Evolutionary conservation across 2,113 vertebrate species (phyloP).

Genomic region (Lophura nycthemera): DNA sequence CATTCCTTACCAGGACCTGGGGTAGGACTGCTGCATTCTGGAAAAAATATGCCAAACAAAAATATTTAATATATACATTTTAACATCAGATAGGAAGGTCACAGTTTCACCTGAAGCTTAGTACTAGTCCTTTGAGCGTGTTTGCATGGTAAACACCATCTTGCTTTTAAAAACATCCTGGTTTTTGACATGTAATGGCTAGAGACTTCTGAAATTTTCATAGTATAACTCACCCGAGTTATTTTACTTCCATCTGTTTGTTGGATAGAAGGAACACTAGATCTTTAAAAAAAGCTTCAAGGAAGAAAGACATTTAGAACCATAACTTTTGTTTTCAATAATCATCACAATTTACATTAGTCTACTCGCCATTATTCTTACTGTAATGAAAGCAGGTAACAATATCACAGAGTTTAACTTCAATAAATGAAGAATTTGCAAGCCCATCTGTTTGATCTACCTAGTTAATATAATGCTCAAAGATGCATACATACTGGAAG

Average conservation of each 20-base stretch:
- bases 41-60: not conserved
- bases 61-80: not conserved
- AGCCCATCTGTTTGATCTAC: not conserved
- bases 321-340: not conserved
- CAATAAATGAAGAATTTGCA: conserved; percentile 17
- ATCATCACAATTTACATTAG: not conserved
- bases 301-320: not conserved
- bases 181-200: not conserved
- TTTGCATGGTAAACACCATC: not conserved
- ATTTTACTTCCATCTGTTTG: not conserved
- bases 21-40: conserved; percentile 92
- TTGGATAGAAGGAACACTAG: not conserved
- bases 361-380: not conserved
- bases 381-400: conserved; percentile 16
- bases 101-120: not conserved
- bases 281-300: not conserved
- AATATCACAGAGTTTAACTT: not conserved
- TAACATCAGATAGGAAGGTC: not conserved
- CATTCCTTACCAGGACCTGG: conserved; percentile 93
- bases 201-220: not conserved
- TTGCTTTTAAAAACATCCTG: not conserved
- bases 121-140: not conserved
- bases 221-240: not conserved
- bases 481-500: not conserved
- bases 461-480: not conserved